These are phyloP conservation scores for Mirza zaza DNA, from an alignment of 2,113 vertebrate genomes.

Conservation along the genomic window DNA sequence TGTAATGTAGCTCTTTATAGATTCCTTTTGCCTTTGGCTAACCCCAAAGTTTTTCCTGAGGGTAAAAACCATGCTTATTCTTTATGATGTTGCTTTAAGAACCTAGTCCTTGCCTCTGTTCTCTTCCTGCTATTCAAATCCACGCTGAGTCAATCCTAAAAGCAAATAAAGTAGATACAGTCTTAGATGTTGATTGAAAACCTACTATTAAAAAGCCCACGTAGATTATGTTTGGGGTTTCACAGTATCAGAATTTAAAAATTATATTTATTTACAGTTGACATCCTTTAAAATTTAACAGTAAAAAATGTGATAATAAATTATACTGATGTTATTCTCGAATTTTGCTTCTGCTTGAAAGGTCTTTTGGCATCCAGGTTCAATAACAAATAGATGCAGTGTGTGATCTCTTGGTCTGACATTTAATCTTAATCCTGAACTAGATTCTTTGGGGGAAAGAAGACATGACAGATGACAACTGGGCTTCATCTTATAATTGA, in stretches of 20 bases:
- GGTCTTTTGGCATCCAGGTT: conserved; percentile 33
- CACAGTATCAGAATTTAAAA: neutral
- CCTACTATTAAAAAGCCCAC: neutral
- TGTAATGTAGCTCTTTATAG: neutral
- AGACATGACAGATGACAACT: conserved; percentile 39
- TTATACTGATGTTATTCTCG: neutral
- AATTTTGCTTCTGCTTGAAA: conserved; percentile 3
- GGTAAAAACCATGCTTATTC: neutral
- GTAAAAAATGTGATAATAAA: conserved; percentile 11
- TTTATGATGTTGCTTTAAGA: neutral
- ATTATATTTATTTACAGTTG: conserved; percentile 10
- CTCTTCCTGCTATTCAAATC: neutral
- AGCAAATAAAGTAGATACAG: neutral
- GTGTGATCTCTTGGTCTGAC: neutral
- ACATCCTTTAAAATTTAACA: neutral
- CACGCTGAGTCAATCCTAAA: neutral
- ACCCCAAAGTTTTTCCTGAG: neutral
- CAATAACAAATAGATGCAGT: neutral
- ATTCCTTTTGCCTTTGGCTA: neutral
- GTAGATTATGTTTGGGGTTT: neutral
- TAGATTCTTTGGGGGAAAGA: neutral
- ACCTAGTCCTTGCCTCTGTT: neutral
- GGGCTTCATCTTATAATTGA: conserved; percentile 34
- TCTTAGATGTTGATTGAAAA: neutral
- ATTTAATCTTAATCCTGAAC: conserved; percentile 62